Evolutionary conservation across 2,888 invertebrate genomes (phyloP).

Genomic region (Lymantria monacha): DNA sequence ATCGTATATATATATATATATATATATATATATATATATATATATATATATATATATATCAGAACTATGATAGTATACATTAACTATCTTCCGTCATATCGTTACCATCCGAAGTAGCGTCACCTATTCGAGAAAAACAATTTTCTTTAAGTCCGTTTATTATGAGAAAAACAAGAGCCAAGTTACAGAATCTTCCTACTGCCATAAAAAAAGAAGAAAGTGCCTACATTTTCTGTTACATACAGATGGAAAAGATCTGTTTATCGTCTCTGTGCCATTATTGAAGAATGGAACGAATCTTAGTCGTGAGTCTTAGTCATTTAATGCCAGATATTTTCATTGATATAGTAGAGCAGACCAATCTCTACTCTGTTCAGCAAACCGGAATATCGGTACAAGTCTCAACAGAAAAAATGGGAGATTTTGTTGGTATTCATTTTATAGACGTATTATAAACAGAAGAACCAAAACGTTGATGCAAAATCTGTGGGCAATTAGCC

Average conservation of each 20-base stretch:
- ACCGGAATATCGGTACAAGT: too few species aligned
- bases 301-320: too few species aligned
- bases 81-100: conserved; percentile 15
- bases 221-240: conserved; percentile 16
- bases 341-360: neutral
- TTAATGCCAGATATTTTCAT: neutral
- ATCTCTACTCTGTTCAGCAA: too few species aligned
- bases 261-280: too few species aligned
- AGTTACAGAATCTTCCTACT: conserved; percentile 13
- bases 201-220: conserved; percentile 21
- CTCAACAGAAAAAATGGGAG: too few species aligned
- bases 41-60: too few species aligned
- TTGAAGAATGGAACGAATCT: neutral
- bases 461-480: neutral
- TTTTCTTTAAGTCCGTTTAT: conserved; percentile 3
- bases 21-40: too few species aligned
- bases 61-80: conserved; percentile 20
- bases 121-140: too few species aligned
- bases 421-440: too few species aligned
- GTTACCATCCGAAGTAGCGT: neutral
- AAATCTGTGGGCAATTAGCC: too few species aligned
- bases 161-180: conserved; percentile 21
- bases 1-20: neutral
- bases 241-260: conserved; percentile 17
- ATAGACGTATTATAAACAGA: neutral